These are phyloP conservation scores for Rhizoglyphus robini DNA, from an alignment of 1,140 invertebrate genomes.

Conservation along the genomic window DNA sequence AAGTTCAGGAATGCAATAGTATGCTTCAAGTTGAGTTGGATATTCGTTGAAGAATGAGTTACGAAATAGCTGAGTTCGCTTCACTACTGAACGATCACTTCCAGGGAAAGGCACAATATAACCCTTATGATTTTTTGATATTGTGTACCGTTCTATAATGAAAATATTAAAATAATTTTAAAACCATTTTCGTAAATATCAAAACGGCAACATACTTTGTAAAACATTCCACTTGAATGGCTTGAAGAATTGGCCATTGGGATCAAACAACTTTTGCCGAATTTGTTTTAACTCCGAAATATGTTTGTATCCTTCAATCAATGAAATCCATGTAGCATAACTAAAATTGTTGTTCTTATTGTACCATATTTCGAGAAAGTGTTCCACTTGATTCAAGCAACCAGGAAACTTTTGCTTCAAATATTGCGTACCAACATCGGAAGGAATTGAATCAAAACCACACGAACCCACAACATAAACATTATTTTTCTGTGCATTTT, in stretches of 20 bases:
- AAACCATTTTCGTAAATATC: not conserved
- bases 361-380: slow-evolving; percentile 5
- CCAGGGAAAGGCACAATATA: slow-evolving; percentile 64
- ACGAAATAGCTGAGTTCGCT: slow-evolving; percentile 56
- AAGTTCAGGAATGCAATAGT: slow-evolving; percentile 34
- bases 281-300: slow-evolving; percentile 41
- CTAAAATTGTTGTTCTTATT: slow-evolving; percentile 33
- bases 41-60: slow-evolving; percentile 50
- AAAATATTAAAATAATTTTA: not conserved
- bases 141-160: not conserved
- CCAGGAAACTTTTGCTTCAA: slow-evolving; percentile 23
- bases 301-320: slow-evolving; percentile 54
- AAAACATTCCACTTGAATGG: not conserved
- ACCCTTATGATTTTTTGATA: slow-evolving; percentile 36
- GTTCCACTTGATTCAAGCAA: slow-evolving; percentile 19
- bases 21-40: slow-evolving; percentile 39
- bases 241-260: slow-evolving; percentile 35
- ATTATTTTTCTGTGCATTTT: slow-evolving; percentile 55
- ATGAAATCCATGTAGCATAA: slow-evolving; percentile 67
- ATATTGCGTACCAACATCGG: slow-evolving; percentile 52
- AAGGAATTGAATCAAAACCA: slow-evolving; percentile 57
- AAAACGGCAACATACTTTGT: slow-evolving; percentile 10
- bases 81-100: slow-evolving; percentile 59
- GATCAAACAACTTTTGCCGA: slow-evolving; percentile 4
- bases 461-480: slow-evolving; percentile 74